Evolutionary conservation across 2,797 vertebrate species (phyloP), one percentile per base, ranked within the genome.

Genomic region (Pipistrellus pipistrellus): DNA sequence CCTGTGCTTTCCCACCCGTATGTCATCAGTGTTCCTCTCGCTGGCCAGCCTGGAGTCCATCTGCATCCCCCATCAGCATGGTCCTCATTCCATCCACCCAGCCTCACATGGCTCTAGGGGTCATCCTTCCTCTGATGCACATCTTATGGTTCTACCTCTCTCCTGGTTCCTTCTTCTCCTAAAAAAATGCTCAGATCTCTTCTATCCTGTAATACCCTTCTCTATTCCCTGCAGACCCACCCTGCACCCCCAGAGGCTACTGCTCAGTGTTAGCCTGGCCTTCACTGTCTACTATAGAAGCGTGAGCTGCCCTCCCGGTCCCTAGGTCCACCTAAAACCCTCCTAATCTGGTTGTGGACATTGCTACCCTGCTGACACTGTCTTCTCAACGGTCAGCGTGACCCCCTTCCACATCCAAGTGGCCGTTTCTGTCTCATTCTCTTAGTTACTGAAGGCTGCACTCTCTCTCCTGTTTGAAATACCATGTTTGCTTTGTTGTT

Each of bases 341-440:
- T 90, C 32, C 41, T 14, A 14, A 10, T 55, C 71, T 64, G 30
- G 44, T 35, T 62, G 14, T 18, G 18, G 53, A n/a, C 38, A 51
- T 48, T 18, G 1, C 38, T 64, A 9, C 6, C 66, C 38, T 73
- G 41, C 48, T 8, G 35, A 80, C 51, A 35, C 32, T 35, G 9
- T 35, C 81, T 18, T 48, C 51, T 85, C 75, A 62, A 78, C 76
- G 80, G 66, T 84, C 53, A 95, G 76, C 81, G 4, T 77, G 44
- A 89, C 64, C 91, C 80, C 46, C 59, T 86, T 91, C 81, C 6
- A 59, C 78, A 92, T 72, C 8, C 0, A 1, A 18, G 69, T 4
- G 51, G 41, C 68, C n/a, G 38, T 15, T 85, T 89, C 71, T 75
- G 8, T 27, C 69, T 48, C 59, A 51, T 17, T 62, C 73, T 51